A percentile compares a stretch with the other conserved stretches of the same genome.
These are phyloP conservation scores for Blastobasis adustella DNA, from an alignment of 2,888 invertebrate species.

Conservation along the genomic window DNA sequence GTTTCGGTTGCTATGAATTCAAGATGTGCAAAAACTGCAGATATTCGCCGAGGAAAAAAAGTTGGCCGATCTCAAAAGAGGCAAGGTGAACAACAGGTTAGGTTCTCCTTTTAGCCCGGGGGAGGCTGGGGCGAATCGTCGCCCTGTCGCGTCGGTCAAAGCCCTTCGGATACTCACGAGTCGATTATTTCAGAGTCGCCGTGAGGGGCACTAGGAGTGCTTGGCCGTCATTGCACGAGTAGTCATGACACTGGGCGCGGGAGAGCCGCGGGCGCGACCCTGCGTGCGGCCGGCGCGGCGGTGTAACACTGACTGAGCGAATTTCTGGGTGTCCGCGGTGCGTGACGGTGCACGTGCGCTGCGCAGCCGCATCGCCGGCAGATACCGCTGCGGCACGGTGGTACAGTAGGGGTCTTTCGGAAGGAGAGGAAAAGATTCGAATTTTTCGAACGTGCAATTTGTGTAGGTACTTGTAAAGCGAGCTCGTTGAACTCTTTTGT, in stretches of 20 bases:
- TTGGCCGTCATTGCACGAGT: constrained; percentile 9
- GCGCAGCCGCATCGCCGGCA: constrained; percentile 44
- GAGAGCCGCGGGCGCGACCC: constrained; percentile 32
- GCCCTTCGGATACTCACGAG: constrained; percentile 47
- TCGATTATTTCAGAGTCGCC: constrained; percentile 43
- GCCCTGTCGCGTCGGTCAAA: constrained; percentile 38
- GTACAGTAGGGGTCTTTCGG: no score
- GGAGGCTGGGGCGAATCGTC: constrained; percentile 20
- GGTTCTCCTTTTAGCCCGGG: constrained; percentile 40
- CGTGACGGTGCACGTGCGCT: constrained; percentile 68
- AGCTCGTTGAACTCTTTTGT: no score
- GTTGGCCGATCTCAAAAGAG: constrained; percentile 36
- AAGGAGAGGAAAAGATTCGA: no score
- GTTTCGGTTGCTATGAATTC: neutral
- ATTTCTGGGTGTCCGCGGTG: constrained; percentile 60
- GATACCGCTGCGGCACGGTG: constrained; percentile 2
- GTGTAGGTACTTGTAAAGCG: no score
- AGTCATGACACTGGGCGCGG: constrained; percentile 58
- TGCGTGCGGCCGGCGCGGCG: constrained; percentile 56
- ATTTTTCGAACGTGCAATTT: no score
- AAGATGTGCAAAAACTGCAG: neutral
- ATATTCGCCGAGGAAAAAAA: constrained; percentile 14
- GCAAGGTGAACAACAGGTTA: constrained; percentile 54
- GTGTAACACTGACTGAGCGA: constrained; percentile 62
- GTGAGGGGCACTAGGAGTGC: constrained; percentile 31